These are phyloP conservation scores for Glaucopsyche alexis DNA, from an alignment of 2,888 invertebrate genomes.

Conservation along the genomic window DNA sequence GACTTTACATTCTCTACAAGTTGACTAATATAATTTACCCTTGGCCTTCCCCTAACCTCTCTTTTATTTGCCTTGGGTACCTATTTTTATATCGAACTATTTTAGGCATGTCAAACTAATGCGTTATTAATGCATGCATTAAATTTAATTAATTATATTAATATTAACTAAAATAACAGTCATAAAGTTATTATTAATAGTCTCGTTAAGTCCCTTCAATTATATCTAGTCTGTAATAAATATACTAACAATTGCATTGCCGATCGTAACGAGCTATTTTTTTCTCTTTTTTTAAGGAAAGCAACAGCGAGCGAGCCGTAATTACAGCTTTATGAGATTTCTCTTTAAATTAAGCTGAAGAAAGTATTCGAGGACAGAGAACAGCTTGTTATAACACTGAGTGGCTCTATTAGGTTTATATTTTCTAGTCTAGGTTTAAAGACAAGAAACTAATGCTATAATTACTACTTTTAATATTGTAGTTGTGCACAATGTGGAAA, in stretches of 20 bases:
- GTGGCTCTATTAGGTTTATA: constrained; percentile 10
- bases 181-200: background rate
- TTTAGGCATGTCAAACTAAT: background rate
- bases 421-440: background rate
- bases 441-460: no score
- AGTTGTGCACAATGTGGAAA: background rate
- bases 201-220: constrained; percentile 1
- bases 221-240: constrained; percentile 1
- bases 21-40: no score
- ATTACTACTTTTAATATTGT: background rate
- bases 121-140: no score
- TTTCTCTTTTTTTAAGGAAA: constrained; percentile 7
- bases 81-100: background rate
- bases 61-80: no score
- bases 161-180: no score
- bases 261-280: constrained; percentile 4
- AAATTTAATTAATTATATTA: no score
- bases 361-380: background rate
- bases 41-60: no score
- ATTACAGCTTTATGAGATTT: constrained; percentile 20
- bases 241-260: background rate
- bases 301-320: constrained; percentile 4
- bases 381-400: constrained; percentile 8
- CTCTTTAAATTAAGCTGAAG: constrained; percentile 6
- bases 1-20: no score